Evolutionary conservation across 1,140 invertebrate species (phyloP).

Genomic region (Steinernema khuongi): DNA sequence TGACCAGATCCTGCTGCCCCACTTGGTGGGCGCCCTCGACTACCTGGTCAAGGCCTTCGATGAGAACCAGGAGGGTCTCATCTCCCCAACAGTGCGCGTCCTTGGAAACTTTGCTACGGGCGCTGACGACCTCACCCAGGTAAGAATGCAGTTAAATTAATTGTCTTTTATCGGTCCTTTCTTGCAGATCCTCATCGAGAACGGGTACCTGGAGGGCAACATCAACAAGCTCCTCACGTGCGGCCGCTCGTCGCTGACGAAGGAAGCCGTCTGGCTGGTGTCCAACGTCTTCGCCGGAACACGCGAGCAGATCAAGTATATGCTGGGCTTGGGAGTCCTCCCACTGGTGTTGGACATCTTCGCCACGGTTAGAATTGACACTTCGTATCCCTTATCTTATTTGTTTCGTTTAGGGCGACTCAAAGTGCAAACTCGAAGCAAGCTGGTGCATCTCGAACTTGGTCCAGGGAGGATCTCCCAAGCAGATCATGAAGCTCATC

Average conservation of each 20-base stretch:
- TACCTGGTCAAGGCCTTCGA: slow-evolving; percentile 21
- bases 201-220: slow-evolving; percentile 19
- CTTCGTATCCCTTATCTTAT: slow-evolving; percentile 11
- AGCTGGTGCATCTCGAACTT: slow-evolving; percentile 35
- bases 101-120: slow-evolving; percentile 43
- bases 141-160: slow-evolving; percentile 23
- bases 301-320: slow-evolving; percentile 34
- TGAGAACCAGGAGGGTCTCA: slow-evolving; percentile 18
- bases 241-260: slow-evolving; percentile 23
- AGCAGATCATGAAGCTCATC: slow-evolving; percentile 13
- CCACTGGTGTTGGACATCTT: slow-evolving; percentile 28
- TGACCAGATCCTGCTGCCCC: slow-evolving; percentile 36
- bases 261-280: slow-evolving; percentile 38
- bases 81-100: slow-evolving; percentile 34
- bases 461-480: slow-evolving; percentile 30
- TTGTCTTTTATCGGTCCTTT: slow-evolving; percentile 1
- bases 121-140: slow-evolving; percentile 38
- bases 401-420: slow-evolving; percentile 32
- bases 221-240: slow-evolving; percentile 12
- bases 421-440: slow-evolving; percentile 39
- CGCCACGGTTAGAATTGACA: slow-evolving; percentile 21
- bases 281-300: slow-evolving; percentile 42
- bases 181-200: slow-evolving; percentile 36
- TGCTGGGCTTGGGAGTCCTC: slow-evolving; percentile 32
- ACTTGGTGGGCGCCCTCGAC: slow-evolving; percentile 20